Evolutionary conservation across 1,140 invertebrate genomes (phyloP).

Genomic region (Panagrolaimus sp.): DNA sequence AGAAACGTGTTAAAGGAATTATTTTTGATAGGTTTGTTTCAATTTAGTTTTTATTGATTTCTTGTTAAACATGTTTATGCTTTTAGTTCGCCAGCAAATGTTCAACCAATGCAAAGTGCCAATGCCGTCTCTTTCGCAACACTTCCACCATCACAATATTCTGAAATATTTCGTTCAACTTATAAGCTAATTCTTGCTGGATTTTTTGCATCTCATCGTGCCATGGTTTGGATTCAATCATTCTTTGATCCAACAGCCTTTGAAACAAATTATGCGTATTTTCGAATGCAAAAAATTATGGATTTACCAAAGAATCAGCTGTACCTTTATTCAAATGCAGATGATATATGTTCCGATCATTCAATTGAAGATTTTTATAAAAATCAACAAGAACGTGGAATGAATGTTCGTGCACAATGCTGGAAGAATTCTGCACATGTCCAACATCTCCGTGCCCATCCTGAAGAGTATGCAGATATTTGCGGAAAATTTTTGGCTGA

Average conservation of each 20-base stretch:
- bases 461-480: conserved; percentile 62
- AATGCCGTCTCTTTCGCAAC: conserved; percentile 42
- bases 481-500: conserved; percentile 16
- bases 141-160: conserved; percentile 54
- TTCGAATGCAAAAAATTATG: conserved; percentile 60
- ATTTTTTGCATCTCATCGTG: conserved; percentile 39
- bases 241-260: conserved; percentile 60
- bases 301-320: conserved; percentile 66
- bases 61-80: conserved; percentile 37
- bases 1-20: conserved; percentile 66
- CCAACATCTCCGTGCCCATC: conserved; percentile 64
- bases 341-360: conserved; percentile 64
- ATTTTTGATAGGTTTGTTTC: conserved; percentile 71
- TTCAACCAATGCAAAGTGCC: conserved; percentile 39
- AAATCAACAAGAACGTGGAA: conserved; percentile 36
- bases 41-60: conserved; percentile 56
- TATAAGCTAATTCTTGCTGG: conserved; percentile 39
- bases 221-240: conserved; percentile 39
- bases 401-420: background rate
- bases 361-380: conserved; percentile 59
- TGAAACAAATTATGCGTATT: conserved; percentile 51
- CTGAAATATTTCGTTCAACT: conserved; percentile 57
- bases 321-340: conserved; percentile 70
- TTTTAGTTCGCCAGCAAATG: conserved; percentile 41
- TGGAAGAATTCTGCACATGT: conserved; percentile 63